A percentile compares a stretch with the other conserved stretches of the same genome.
These are phyloP conservation scores for Calameuta filiformis DNA, from an alignment of 2,888 invertebrate genomes.

Conservation along the genomic window DNA sequence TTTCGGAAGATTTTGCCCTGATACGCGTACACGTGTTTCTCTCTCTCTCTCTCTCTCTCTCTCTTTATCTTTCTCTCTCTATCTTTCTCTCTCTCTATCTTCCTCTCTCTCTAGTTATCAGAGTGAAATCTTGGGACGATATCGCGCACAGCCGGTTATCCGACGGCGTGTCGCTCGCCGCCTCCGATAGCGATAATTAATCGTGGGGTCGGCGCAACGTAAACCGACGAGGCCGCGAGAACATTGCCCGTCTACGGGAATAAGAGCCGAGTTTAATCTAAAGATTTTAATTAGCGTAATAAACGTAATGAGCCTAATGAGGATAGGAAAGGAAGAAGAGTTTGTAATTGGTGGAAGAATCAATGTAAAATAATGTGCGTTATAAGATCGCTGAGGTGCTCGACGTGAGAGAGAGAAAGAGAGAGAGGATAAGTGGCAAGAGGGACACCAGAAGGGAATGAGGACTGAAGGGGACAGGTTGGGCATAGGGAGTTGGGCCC, in stretches of 20 bases:
- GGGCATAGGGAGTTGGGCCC: constrained; percentile 13
- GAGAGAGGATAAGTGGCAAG: too few species aligned
- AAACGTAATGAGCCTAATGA: constrained; percentile 16
- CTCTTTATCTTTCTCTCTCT: constrained; percentile 7
- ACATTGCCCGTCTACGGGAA: not conserved
- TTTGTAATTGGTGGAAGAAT: not conserved
- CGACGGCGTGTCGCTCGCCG: not conserved
- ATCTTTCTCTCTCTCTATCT: constrained; percentile 6
- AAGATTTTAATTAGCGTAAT: not conserved
- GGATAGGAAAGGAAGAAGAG: constrained; percentile 1
- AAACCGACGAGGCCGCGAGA: not conserved
- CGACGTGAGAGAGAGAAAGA: not conserved
- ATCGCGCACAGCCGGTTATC: not conserved
- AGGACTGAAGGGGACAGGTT: not conserved
- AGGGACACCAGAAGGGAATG: too few species aligned
- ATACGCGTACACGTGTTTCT: not conserved
- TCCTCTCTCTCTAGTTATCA: not conserved
- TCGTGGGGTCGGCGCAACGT: not conserved
- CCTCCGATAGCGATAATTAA: not conserved
- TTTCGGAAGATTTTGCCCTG: not conserved
- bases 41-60: constrained; percentile 6
- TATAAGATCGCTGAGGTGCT: not conserved
- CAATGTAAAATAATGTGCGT: not conserved
- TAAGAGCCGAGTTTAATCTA: not conserved
- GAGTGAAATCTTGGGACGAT: not conserved